Percentiles rank a stretch among this genome's conserved stretches.
phyloP scores from a whole-genome alignment of 1,140 invertebrate genomes.

The Macrosteles quadrilineatus region DNA sequence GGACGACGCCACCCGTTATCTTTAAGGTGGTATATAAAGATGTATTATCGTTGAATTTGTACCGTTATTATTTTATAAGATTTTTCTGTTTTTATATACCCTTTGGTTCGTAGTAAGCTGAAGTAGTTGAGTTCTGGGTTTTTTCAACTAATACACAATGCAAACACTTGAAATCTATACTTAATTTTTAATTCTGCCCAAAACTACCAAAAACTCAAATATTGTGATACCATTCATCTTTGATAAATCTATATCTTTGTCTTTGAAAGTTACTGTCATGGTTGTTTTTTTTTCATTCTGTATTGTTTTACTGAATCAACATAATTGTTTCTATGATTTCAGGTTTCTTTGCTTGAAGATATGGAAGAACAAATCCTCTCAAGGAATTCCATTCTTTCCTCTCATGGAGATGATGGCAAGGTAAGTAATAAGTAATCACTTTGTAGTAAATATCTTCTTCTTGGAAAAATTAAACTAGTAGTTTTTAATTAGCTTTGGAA shows the following conservation, averaged over 20 bases:
- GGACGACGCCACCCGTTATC: too few species aligned
- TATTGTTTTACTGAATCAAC: not conserved
- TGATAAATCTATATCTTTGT: not conserved
- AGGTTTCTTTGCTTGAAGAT: conserved; percentile 2
- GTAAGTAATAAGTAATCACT: not conserved
- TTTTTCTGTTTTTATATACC: not conserved
- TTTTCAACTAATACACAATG: not conserved
- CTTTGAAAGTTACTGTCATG: not conserved
- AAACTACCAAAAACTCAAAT: not conserved
- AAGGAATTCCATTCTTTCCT: not conserved
- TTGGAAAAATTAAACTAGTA: not conserved
- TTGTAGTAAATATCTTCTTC: not conserved
- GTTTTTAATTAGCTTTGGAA: not conserved
- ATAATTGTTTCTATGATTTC: not conserved
- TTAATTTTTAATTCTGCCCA: too few species aligned
- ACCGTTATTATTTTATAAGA: not conserved
- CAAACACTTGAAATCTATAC: not conserved
- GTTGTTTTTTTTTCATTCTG: not conserved
- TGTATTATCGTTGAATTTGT: not conserved
- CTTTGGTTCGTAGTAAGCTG: not conserved
- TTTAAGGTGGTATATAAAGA: not conserved
- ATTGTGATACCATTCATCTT: not conserved
- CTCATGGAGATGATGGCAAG: not conserved
- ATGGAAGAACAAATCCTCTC: conserved; percentile 1
- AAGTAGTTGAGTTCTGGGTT: not conserved